phyloP scores from a whole-genome alignment of 30 jellyfish, hydroid and myxozoan species.

The Phacellophora camtschatica region DNA sequence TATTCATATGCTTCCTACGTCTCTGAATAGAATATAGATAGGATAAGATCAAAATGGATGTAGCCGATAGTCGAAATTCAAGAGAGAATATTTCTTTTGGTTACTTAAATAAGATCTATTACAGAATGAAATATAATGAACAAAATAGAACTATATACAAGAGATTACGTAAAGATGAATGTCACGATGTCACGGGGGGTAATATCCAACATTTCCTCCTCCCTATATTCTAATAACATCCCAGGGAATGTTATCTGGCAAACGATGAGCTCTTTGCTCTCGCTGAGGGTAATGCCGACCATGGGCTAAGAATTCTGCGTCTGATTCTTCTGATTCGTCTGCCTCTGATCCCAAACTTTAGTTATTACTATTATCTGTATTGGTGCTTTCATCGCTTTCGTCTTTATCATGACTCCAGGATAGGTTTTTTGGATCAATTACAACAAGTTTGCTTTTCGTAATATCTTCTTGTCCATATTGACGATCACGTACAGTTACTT shows the following conservation, averaged over 20 bases:
- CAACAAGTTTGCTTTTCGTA: background rate
- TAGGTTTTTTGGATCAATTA: too few relatives aligned
- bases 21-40: too few relatives aligned
- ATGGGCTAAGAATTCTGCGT: background rate
- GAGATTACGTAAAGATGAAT: too few relatives aligned
- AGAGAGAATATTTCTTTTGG: too few relatives aligned
- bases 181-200: too few relatives aligned
- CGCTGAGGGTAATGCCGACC: background rate
- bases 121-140: too few relatives aligned
- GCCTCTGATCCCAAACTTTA: background rate
- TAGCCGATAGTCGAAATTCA: too few relatives aligned
- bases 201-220: slow-evolving; percentile 32
- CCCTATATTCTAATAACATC: slow-evolving; percentile 19
- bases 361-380: background rate
- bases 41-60: too few relatives aligned
- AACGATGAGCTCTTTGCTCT: slow-evolving; percentile 32
- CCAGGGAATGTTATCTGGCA: slow-evolving; percentile 41
- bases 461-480: background rate
- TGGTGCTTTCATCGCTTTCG: background rate
- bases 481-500: background rate
- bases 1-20: too few relatives aligned
- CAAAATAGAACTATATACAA: too few relatives aligned
- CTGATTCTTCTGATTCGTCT: background rate
- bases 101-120: too few relatives aligned
- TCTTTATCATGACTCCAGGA: too few relatives aligned